Percentiles rank a stretch among this genome's conserved stretches.
These are phyloP conservation scores for Leptoclinus maculatus DNA, from an alignment of 2,797 vertebrate species.

Conservation along the genomic window DNA sequence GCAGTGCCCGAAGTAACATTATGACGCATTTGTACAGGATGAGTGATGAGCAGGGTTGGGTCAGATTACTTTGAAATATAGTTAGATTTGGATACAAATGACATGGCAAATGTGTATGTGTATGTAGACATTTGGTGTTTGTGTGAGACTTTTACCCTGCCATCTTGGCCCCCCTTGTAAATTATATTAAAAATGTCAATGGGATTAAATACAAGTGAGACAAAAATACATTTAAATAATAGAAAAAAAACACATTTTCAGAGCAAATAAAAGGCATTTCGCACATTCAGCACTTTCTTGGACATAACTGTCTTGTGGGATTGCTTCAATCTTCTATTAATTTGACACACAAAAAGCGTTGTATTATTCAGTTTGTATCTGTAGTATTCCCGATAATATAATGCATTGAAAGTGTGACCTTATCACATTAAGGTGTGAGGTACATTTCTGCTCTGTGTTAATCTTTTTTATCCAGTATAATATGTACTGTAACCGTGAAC, in stretches of 20 bases:
- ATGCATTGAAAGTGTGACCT: not conserved
- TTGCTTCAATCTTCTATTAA: conserved; percentile 1
- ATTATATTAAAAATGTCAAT: no score
- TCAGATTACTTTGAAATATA: not conserved
- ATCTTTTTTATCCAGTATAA: conserved; percentile 15
- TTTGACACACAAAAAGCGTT: not conserved
- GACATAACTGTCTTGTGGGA: conserved; percentile 6
- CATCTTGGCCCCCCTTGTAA: no score
- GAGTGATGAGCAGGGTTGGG: not conserved
- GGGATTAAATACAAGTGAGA: no score
- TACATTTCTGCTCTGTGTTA: conserved; percentile 20
- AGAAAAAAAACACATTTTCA: no score
- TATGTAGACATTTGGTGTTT: no score
- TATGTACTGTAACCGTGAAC: conserved; percentile 37
- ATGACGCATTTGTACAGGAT: conserved; percentile 48
- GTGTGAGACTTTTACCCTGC: no score
- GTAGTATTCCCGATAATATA: not conserved
- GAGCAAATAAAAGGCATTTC: no score
- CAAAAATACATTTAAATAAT: no score
- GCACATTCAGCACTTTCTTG: conserved; percentile 1
- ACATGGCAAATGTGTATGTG: not conserved
- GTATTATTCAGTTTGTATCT: not conserved
- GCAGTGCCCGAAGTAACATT: conserved; percentile 48
- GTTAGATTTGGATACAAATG: not conserved
- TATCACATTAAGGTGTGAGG: not conserved